Evolutionary conservation across 2,888 invertebrate species (phyloP), one percentile per base, ranked within the genome.

Genomic region (Apeira syringaria): DNA sequence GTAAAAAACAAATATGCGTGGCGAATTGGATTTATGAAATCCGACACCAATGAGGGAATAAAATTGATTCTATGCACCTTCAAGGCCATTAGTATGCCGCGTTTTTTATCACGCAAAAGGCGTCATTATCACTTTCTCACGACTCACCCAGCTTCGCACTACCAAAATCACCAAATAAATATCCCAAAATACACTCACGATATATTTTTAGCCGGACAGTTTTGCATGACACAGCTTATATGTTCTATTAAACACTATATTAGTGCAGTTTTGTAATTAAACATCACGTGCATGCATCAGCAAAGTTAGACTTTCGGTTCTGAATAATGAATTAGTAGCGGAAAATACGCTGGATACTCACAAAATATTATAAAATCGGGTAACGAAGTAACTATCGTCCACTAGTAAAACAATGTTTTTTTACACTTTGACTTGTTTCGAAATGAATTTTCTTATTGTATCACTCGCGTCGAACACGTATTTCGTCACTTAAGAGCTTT

Each of bases 111-210:
- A 55, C 59, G 54, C 57, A 48, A 58, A 64, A 65, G 54, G 68
- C 66, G 67, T 62, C 74, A 74, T 72, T 61, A 72, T 57, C 75
- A 84, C 81, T 86, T 84, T 82, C 83, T 74, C 78, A 74, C 74
- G 68, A 74, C 76, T 78, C 74, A 74, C 77, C 76, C 65, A 64
- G 70, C 60, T 72, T 72, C 69, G 59, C 74, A 70, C 72, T 72
- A 69, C 80, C 81, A 72, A 83, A 83, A 74, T 80, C 76, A 78
- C 80, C 74, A 82, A 85, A 81, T 85, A 74, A 72, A 79, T 61
- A 68, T 72, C 84, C 80, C 68, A 80, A 86, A 87, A 85, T 85
- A 86, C 71, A 70, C 63, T 65, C 54, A 66, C 60, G 71, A 61
- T 73, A 61, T 87, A 88, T 86, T 86, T 88, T 79, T 89, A 88